phyloP scores from a whole-genome alignment of 1,140 invertebrate species.

The Drosophila bocki region DNA sequence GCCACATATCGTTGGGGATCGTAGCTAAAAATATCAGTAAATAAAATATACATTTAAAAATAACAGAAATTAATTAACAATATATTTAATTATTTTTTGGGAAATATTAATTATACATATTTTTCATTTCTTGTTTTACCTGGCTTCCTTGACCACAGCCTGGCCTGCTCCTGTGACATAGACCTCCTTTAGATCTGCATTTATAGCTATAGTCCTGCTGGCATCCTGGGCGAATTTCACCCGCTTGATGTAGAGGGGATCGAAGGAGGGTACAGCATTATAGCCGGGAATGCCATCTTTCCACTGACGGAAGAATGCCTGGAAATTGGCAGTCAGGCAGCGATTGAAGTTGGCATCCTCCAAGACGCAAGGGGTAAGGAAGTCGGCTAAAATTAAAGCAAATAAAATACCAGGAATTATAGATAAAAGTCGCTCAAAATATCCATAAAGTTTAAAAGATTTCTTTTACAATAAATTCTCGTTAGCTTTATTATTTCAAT shows the following conservation, averaged over 20 bases:
- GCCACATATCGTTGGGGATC: constrained; percentile 39
- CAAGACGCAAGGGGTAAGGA: constrained; percentile 54
- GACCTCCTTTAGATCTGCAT: constrained; percentile 65
- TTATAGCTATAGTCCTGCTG: constrained; percentile 44
- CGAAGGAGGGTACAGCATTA: constrained; percentile 50
- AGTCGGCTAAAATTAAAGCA: constrained; percentile 41
- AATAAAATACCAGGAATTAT: not conserved
- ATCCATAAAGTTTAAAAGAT: no score
- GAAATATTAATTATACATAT: not conserved
- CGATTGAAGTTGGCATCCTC: constrained; percentile 45
- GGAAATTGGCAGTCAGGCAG: constrained; percentile 59
- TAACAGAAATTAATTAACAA: not conserved
- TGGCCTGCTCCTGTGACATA: constrained; percentile 47
- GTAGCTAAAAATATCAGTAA: constrained; percentile 28
- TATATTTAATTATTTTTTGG: not conserved
- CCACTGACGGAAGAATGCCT: constrained; percentile 61
- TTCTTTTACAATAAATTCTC: not conserved
- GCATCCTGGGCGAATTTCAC: constrained; percentile 58
- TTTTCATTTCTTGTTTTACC: constrained; percentile 2
- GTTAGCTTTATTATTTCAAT: not conserved
- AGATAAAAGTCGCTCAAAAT: not conserved
- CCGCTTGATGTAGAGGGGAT: constrained; percentile 59
- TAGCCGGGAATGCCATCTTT: constrained; percentile 69
- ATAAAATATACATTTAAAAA: not conserved
- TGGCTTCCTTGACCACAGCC: constrained; percentile 44